Conservation (phyloP, 1,140 invertebrate species). For the Carcinoscorpius rotundicauda region DNA sequence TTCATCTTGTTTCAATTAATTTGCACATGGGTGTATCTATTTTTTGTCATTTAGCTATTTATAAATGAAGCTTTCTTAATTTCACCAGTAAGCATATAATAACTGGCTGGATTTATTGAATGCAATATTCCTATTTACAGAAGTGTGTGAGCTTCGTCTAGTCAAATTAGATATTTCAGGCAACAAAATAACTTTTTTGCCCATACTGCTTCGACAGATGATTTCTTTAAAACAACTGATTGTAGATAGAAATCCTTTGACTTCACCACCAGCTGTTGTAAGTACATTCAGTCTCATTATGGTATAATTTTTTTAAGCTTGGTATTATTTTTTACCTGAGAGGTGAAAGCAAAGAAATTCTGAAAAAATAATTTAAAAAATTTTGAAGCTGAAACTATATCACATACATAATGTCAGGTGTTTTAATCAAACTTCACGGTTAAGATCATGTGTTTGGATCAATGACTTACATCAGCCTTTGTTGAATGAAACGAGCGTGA, state of each 20-base stretch:
- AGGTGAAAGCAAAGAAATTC: background rate
- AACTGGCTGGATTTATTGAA: too few relatives aligned
- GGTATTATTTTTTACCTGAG: background rate
- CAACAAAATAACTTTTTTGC: constrained; percentile 73
- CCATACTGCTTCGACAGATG: constrained; percentile 73
- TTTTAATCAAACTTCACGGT: background rate
- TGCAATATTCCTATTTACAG: constrained; percentile 36
- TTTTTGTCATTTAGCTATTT: too few relatives aligned
- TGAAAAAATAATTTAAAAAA: background rate
- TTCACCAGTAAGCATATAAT: too few relatives aligned
- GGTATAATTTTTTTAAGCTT: background rate
- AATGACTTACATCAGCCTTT: too few relatives aligned
- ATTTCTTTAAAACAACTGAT: constrained; percentile 59
- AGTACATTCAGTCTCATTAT: constrained; percentile 32
- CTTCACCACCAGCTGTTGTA: constrained; percentile 80
- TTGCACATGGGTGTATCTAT: too few relatives aligned
- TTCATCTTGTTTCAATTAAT: too few relatives aligned
- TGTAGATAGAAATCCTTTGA: constrained; percentile 75
- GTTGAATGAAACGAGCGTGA: too few relatives aligned
- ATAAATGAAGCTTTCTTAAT: too few relatives aligned
- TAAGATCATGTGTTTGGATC: too few relatives aligned
- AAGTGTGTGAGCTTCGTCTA: constrained; percentile 72
- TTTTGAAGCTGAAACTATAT: too few relatives aligned
- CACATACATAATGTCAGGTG: too few relatives aligned
- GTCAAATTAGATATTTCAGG: constrained; percentile 72